Conservation (phyloP, 1,140 invertebrate species). For the Adelges cooleyi region DNA sequence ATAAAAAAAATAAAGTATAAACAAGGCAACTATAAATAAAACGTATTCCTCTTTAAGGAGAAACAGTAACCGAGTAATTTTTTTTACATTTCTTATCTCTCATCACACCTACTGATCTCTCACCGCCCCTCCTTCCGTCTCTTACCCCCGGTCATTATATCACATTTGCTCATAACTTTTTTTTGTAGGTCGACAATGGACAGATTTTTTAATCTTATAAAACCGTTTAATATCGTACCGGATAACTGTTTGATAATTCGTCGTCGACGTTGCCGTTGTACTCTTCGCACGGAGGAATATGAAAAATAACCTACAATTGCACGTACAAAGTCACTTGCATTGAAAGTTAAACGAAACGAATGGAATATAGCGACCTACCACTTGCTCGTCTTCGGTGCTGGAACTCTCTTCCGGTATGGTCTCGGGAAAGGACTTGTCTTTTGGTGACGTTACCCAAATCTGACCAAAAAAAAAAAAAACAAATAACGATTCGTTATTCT, state of each 20-base stretch:
- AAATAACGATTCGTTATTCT: too few species aligned
- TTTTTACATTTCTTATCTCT: not conserved
- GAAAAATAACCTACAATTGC: constrained; percentile 56
- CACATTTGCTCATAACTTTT: too few species aligned
- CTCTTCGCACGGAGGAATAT: constrained; percentile 57
- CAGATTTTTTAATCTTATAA: constrained; percentile 4
- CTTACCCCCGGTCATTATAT: too few species aligned
- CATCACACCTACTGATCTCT: not conserved
- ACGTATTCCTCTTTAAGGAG: too few species aligned
- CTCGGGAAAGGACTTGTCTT: constrained; percentile 76
- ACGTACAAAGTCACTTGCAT: too few species aligned
- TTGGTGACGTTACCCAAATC: constrained; percentile 66
- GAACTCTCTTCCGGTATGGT: constrained; percentile 85
- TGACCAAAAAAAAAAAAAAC: constrained; percentile 41
- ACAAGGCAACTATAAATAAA: too few species aligned
- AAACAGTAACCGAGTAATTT: too few species aligned
- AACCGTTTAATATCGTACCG: constrained; percentile 17
- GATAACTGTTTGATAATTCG: constrained; percentile 18
- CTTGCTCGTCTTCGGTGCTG: constrained; percentile 80
- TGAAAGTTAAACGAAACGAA: too few species aligned
- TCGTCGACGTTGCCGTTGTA: constrained; percentile 40
- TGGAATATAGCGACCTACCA: constrained; percentile 44
- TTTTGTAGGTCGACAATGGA: not conserved
- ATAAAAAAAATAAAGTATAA: too few species aligned
- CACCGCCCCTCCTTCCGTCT: too few species aligned